These are phyloP conservation scores for Caradrina kadenii DNA, from an alignment of 2,888 invertebrate genomes.

Conservation along the genomic window DNA sequence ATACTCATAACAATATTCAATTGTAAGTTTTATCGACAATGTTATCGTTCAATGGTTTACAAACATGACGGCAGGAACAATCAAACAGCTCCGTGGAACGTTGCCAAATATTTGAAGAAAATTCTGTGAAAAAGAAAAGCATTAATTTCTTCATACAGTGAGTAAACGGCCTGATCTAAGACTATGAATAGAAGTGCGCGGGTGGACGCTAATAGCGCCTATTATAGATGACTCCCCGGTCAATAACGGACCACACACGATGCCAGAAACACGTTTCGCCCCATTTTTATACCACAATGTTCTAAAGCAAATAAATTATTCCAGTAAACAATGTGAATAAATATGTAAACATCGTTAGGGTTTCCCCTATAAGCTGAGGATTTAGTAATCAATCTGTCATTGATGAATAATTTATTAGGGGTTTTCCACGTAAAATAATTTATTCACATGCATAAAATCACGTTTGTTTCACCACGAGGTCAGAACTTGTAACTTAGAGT, in stretches of 20 bases:
- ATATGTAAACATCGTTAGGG: conserved; percentile 23
- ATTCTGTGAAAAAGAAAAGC: conserved; percentile 62
- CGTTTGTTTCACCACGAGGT: conserved; percentile 9
- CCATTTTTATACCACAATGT: conserved; percentile 36
- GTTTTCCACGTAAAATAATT: conserved; percentile 30
- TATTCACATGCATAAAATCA: conserved; percentile 21
- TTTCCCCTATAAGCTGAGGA: conserved; percentile 18
- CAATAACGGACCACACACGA: conserved; percentile 58
- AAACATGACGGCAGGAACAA: conserved; percentile 49
- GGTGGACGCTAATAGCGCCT: conserved; percentile 65
- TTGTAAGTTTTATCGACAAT: conserved; percentile 31
- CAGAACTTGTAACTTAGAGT: conserved; percentile 9
- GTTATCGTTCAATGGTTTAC: conserved; percentile 45
- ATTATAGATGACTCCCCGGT: conserved; percentile 57
- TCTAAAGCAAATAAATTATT: conserved; percentile 19
- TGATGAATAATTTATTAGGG: conserved; percentile 34
- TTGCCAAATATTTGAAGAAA: conserved; percentile 67
- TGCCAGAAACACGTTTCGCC: conserved; percentile 34
- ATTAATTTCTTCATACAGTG: conserved; percentile 61
- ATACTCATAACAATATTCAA: conserved; percentile 33
- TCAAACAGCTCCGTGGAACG: conserved; percentile 64
- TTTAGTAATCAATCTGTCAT: conserved; percentile 24
- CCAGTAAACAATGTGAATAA: conserved; percentile 22
- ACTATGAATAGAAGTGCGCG: conserved; percentile 62
- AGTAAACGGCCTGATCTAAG: conserved; percentile 63